Percentiles rank a stretch among this genome's conserved stretches.
Evolutionary conservation across 2,888 invertebrate species (phyloP).

Genomic region (Epinotia brunnichana): DNA sequence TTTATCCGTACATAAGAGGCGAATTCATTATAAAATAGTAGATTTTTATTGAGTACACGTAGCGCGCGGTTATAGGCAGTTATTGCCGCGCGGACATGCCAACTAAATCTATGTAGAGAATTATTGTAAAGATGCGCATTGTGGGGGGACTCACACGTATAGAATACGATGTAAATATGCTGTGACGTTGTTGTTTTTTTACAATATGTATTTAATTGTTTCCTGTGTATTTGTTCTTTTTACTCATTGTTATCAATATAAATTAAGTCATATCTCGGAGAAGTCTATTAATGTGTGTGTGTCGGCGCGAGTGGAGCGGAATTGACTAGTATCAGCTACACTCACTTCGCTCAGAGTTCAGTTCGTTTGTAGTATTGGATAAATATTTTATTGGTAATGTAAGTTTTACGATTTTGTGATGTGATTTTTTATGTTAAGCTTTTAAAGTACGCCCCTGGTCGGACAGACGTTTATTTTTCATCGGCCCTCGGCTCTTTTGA

Average conservation of each 20-base stretch:
- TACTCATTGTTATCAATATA: constrained; percentile 67
- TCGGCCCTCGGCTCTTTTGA: constrained; percentile 11
- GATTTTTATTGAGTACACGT: constrained; percentile 59
- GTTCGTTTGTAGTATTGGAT: constrained; percentile 31
- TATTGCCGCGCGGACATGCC: constrained; percentile 58
- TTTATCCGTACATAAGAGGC: constrained; percentile 59
- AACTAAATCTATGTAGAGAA: constrained; percentile 65
- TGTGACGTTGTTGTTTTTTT: constrained; percentile 76
- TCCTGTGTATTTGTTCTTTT: constrained; percentile 69
- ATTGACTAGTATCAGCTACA: constrained; percentile 34
- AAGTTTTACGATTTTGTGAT: constrained; percentile 79
- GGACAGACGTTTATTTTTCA: constrained; percentile 59
- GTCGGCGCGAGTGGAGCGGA: constrained; percentile 39
- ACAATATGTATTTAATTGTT: constrained; percentile 66
- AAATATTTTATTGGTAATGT: constrained; percentile 56
- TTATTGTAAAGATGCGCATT: constrained; percentile 69
- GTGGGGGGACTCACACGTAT: constrained; percentile 59
- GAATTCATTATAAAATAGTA: constrained; percentile 62
- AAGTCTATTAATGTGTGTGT: constrained; percentile 62
- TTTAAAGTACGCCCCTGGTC: constrained; percentile 77
- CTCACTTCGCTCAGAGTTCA: constrained; percentile 32
- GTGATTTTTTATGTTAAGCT: constrained; percentile 76
- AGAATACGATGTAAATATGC: constrained; percentile 64
- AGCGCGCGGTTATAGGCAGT: constrained; percentile 27
- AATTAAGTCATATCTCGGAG: constrained; percentile 74